Percentiles rank a stretch among this genome's conserved stretches.
Evolutionary conservation across 2,888 invertebrate genomes (phyloP).

Genomic region (Conchocele bisecta): DNA sequence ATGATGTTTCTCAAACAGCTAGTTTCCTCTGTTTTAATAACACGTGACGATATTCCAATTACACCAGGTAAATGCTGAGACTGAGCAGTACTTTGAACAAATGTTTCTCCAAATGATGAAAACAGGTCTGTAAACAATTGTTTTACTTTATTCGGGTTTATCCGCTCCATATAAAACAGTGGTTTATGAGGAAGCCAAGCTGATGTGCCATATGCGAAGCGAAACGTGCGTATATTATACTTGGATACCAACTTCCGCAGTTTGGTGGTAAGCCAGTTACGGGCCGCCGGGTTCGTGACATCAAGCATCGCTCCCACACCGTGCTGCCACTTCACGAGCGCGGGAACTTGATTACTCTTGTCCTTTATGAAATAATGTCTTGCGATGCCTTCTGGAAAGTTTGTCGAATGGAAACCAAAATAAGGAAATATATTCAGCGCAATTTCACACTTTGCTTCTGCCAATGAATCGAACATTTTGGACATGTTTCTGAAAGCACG

Average conservation of each 20-base stretch:
- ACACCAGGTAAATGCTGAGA: conserved; percentile 91
- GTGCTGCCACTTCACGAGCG: conserved; percentile 85
- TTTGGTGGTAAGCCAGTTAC: conserved; percentile 88
- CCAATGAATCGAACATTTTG: conserved; percentile 36
- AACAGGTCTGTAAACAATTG: conserved; percentile 62
- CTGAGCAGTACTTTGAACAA: conserved; percentile 77
- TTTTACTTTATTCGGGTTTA: conserved; percentile 59
- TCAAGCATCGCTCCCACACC: conserved; percentile 90
- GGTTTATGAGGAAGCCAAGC: conserved; percentile 77
- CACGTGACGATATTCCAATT: conserved; percentile 91
- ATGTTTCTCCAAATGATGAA: conserved; percentile 44
- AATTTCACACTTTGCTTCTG: conserved; percentile 45
- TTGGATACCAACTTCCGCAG: conserved; percentile 87
- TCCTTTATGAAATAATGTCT: conserved; percentile 68
- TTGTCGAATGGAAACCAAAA: conserved; percentile 81
- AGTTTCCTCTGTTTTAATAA: conserved; percentile 90
- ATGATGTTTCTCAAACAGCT: conserved; percentile 90
- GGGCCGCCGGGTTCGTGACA: conserved; percentile 91
- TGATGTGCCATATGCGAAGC: conserved; percentile 89
- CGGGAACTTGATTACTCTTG: conserved; percentile 83
- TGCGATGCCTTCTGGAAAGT: conserved; percentile 91
- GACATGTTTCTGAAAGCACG: conserved; percentile 65
- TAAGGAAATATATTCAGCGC: conserved; percentile 67
- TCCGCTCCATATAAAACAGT: conserved; percentile 50
- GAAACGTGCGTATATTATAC: conserved; percentile 92